Conservation (phyloP, 1,140 invertebrate species). For the Zaprionus ornatus region DNA sequence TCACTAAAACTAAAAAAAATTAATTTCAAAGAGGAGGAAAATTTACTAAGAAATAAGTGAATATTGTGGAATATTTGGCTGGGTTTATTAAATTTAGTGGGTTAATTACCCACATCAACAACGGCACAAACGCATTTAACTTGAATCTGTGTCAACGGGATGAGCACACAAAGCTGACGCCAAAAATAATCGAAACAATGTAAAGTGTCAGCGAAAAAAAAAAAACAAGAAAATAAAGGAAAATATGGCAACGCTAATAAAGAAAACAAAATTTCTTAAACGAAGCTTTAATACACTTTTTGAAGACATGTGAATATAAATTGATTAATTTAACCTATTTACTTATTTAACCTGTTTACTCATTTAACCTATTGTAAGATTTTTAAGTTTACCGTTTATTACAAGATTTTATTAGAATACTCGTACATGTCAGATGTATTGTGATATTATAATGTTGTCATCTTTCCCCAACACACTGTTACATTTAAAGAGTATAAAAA, state of each 20-base stretch:
- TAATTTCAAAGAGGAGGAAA: not conserved
- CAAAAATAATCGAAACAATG: constrained; percentile 44
- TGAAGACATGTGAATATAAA: not conserved
- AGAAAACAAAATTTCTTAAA: constrained; percentile 17
- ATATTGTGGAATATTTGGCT: constrained; percentile 23
- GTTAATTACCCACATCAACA: constrained; percentile 34
- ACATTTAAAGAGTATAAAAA: not conserved
- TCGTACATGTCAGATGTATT: no score
- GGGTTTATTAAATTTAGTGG: constrained; percentile 15
- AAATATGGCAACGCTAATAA: constrained; percentile 11
- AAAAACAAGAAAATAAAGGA: not conserved
- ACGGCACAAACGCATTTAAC: constrained; percentile 12
- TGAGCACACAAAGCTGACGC: constrained; percentile 32
- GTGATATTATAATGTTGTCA: no score
- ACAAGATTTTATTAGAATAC: not conserved
- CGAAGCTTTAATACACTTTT: constrained; percentile 10
- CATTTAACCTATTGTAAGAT: not conserved
- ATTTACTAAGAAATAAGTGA: not conserved
- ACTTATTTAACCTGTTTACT: not conserved
- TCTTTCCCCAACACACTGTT: no score
- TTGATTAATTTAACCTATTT: not conserved
- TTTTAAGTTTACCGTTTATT: not conserved
- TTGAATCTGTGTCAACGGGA: constrained; percentile 43
- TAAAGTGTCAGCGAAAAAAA: constrained; percentile 27
- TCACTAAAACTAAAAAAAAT: no score